These are phyloP conservation scores for Pseudomugil tenellus DNA, from an alignment of 2,797 vertebrate genomes.

Conservation along the genomic window DNA sequence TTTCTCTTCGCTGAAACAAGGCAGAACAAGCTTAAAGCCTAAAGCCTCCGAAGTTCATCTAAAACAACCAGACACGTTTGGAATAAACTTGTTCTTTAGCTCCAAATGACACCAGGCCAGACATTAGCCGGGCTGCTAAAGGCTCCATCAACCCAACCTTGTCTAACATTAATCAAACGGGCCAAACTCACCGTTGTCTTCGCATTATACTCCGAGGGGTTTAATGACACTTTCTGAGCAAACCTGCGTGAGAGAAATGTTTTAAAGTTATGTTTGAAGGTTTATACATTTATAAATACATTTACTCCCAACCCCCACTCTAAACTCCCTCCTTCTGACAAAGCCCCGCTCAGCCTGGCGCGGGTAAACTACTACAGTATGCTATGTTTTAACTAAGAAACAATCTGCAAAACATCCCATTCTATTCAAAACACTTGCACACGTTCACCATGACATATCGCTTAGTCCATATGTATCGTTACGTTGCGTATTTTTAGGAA, in stretches of 20 bases:
- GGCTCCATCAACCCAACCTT: constrained; percentile 41
- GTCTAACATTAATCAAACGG: background rate
- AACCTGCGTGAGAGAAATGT: constrained; percentile 64
- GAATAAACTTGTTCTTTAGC: background rate
- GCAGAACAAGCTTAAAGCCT: background rate
- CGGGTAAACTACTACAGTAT: constrained; percentile 66
- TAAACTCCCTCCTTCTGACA: constrained; percentile 71
- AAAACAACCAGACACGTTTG: background rate
- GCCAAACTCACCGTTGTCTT: constrained; percentile 82
- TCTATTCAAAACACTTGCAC: fast-evolving
- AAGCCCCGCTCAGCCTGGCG: constrained; percentile 70
- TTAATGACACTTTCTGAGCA: constrained; percentile 36
- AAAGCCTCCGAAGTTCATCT: background rate
- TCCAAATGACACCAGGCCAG: constrained; percentile 48
- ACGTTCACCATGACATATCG: fast-evolving
- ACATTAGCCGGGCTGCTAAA: constrained; percentile 51
- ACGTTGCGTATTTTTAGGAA: background rate
- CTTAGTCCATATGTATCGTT: fast-evolving
- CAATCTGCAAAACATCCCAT: background rate
- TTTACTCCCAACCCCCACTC: constrained; percentile 81
- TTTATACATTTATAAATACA: constrained; percentile 31
- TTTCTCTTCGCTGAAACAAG: constrained; percentile 74
- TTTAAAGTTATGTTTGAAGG: constrained; percentile 8
- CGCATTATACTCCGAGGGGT: constrained; percentile 81
- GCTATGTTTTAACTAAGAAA: constrained; percentile 49